Conservation (phyloP, 2,113 vertebrate genomes). For the Xenus cinereus region DNA sequence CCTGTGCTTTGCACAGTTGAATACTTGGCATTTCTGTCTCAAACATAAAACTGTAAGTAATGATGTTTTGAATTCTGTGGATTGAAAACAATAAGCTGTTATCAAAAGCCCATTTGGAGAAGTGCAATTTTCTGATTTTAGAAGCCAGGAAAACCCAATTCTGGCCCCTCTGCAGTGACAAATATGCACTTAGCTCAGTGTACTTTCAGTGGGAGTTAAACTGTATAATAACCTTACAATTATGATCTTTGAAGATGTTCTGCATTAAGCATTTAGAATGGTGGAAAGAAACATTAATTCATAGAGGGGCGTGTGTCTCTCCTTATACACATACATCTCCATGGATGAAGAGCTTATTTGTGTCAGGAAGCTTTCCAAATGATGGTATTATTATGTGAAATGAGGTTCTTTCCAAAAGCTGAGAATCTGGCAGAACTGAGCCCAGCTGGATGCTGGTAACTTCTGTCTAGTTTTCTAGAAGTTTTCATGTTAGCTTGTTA, state of each 20-base stretch:
- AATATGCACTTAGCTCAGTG: not conserved
- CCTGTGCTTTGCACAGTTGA: not conserved
- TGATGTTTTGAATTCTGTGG: slow-evolving; percentile 28
- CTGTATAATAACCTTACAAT: slow-evolving; percentile 26
- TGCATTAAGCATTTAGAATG: slow-evolving; percentile 38
- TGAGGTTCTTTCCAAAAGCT: slow-evolving; percentile 6
- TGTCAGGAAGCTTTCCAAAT: slow-evolving; percentile 43
- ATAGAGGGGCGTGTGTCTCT: not conserved
- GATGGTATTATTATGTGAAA: slow-evolving; percentile 8
- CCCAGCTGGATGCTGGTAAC: slow-evolving; percentile 21
- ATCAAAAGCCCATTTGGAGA: slow-evolving; percentile 35
- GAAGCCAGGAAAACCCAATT: slow-evolving; percentile 33
- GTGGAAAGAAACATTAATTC: slow-evolving; percentile 46
- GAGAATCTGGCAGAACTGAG: not conserved
- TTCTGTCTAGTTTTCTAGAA: not conserved
- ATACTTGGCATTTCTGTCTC: slow-evolving; percentile 21
- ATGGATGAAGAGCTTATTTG: slow-evolving; percentile 18
- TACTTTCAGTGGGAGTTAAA: slow-evolving; percentile 43
- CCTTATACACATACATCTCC: not conserved
- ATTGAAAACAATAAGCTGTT: slow-evolving; percentile 48
- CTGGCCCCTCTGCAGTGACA: not conserved
- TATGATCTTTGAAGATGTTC: slow-evolving; percentile 48
- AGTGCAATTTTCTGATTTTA: slow-evolving; percentile 53
- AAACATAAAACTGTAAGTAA: slow-evolving; percentile 23
- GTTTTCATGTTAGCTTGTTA: slow-evolving; percentile 1